These are phyloP conservation scores for Chondrilla cf. caribensis DNA, from an alignment of 37 sponge, comb jelly and placozoan genomes.

Conservation along the genomic window DNA sequence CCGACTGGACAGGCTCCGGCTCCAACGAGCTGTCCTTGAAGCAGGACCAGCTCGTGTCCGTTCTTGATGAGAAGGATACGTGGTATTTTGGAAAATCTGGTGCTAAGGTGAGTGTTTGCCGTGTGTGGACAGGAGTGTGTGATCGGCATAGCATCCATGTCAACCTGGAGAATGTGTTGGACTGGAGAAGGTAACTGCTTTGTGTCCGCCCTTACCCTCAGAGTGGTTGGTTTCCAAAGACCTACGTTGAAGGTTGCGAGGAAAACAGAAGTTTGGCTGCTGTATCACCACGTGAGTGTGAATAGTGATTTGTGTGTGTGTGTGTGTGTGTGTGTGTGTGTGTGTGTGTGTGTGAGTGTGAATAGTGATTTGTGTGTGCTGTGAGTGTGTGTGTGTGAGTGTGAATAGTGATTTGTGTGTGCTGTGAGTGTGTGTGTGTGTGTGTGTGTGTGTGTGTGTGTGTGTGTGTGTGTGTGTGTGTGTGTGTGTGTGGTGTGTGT, in stretches of 20 bases:
- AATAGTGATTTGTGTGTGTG: neutral
- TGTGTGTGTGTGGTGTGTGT: neutral
- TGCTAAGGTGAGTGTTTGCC: neutral
- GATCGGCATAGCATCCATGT: neutral
- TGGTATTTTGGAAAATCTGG: conserved; percentile 67
- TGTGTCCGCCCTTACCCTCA: too few species aligned
- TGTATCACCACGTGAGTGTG: neutral
- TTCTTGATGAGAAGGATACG: conserved; percentile 51
- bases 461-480: neutral
- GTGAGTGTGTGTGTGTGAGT: neutral
- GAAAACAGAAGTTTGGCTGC: neutral
- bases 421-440: neutral
- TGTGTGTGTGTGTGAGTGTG: neutral
- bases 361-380: neutral
- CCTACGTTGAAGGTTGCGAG: conserved; percentile 46
- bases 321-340: too few species aligned
- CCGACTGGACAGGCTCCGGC: conserved; percentile 49
- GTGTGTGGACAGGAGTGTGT: neutral
- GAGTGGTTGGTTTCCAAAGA: conserved; percentile 85
- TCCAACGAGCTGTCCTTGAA: conserved; percentile 57
- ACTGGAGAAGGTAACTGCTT: too few species aligned
- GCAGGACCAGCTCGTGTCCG: conserved; percentile 42
- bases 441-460: neutral
- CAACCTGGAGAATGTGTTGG: neutral
- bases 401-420: neutral